phyloP scores from a whole-genome alignment of 2,113 vertebrate species.

The Lepidothrix coronata region DNA sequence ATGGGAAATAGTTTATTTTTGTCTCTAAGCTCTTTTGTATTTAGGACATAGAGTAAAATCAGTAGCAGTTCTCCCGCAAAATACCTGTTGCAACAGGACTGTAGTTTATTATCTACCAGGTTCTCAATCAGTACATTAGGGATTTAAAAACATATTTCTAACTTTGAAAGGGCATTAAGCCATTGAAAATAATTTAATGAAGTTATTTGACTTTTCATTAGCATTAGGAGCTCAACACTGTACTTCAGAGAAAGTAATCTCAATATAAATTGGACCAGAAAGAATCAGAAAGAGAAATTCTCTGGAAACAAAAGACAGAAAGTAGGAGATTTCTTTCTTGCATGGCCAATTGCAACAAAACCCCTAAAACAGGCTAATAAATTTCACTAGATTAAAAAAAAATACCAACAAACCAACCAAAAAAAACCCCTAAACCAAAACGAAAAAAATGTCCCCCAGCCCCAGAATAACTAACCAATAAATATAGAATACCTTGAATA shows the following conservation, averaged over 20 bases:
- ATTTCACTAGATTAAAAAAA: neutral
- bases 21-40: slow-evolving; percentile 2
- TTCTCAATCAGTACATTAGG: neutral
- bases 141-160: neutral
- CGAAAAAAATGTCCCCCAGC: neutral
- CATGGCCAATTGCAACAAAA: neutral
- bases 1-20: slow-evolving; percentile 5
- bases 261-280: neutral
- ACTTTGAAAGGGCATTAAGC: neutral
- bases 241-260: neutral
- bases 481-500: neutral
- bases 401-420: rapidly evolving
- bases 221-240: neutral
- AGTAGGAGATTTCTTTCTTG: neutral
- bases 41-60: slow-evolving; percentile 1
- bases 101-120: neutral
- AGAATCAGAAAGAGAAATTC: neutral
- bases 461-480: neutral
- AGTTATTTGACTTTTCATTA: neutral
- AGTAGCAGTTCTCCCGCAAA: neutral
- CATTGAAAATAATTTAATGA: neutral
- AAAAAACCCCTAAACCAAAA: neutral
- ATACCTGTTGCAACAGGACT: neutral
- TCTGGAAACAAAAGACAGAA: neutral
- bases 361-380: neutral